Percentiles rank a stretch among this genome's conserved stretches.
These are phyloP conservation scores for Lithophane semibrunnea DNA, from an alignment of 2,888 invertebrate species.

Conservation along the genomic window DNA sequence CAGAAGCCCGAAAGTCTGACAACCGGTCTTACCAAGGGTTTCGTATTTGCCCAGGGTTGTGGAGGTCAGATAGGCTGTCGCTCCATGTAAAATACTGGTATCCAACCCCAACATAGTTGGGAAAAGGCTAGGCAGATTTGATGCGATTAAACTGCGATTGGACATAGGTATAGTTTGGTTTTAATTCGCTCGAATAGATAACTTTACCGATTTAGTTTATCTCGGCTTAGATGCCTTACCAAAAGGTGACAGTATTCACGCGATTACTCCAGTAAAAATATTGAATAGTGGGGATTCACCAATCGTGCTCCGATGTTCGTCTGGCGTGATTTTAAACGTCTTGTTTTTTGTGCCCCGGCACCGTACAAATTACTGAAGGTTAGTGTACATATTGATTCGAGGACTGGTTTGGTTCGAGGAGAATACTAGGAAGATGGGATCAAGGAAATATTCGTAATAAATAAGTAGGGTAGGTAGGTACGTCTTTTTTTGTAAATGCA, in stretches of 20 bases:
- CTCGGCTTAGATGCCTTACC: too few species aligned
- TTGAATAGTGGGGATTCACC: conserved; percentile 1
- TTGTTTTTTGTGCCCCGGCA: conserved; percentile 15
- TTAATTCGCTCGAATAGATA: too few species aligned
- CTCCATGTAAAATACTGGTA: too few species aligned
- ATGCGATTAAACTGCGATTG: too few species aligned
- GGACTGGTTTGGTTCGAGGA: neutral
- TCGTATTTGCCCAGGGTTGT: too few species aligned
- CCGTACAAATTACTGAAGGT: conserved; percentile 5
- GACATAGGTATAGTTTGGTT: too few species aligned
- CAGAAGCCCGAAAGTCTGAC: too few species aligned
- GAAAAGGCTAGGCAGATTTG: too few species aligned
- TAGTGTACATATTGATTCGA: conserved; percentile 9
- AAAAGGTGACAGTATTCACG: neutral
- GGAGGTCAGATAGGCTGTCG: too few species aligned
- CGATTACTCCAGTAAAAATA: neutral
- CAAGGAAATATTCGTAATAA: neutral
- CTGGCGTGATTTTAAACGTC: conserved; percentile 26
- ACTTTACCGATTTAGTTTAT: too few species aligned
- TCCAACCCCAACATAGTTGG: too few species aligned
- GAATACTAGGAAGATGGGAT: neutral
- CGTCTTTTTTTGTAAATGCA: neutral
- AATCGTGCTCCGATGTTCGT: neutral
- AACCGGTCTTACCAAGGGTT: too few species aligned
- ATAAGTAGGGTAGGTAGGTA: neutral